Evolutionary conservation across 2,888 invertebrate genomes (phyloP).

Genomic region (Buathra laborator): DNA sequence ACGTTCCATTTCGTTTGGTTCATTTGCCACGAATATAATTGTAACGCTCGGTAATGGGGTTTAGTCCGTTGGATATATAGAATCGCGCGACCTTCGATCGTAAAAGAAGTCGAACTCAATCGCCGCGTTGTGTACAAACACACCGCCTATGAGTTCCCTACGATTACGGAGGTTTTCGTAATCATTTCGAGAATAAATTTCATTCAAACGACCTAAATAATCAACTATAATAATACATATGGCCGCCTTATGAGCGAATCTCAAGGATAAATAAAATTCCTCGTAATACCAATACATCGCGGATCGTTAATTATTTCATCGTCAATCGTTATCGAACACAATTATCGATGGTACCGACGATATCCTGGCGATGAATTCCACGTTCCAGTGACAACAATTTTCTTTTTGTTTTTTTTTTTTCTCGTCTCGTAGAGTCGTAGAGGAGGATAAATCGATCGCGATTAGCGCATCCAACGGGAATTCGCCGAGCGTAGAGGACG

Average conservation of each 20-base stretch:
- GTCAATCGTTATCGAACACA: not conserved
- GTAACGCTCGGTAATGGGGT: not conserved
- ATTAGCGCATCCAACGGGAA: conserved; percentile 33
- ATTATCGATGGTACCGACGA: conserved; percentile 24
- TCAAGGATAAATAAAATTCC: conserved; percentile 43
- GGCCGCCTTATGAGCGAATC: not conserved
- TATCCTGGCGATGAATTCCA: not conserved
- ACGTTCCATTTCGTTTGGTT: conserved; percentile 31
- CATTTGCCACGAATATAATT: conserved; percentile 12
- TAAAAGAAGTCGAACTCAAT: conserved; percentile 43
- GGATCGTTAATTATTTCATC: not conserved
- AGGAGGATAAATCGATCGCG: conserved; percentile 31
- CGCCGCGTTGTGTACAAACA: conserved; percentile 2
- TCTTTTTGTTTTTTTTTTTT: conserved; percentile 9
- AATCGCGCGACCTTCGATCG: conserved; percentile 53
- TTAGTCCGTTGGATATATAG: not conserved
- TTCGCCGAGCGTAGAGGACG: conserved; percentile 9
- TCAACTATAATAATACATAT: conserved; percentile 32
- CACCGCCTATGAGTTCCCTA: not conserved
- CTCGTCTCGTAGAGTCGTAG: conserved; percentile 37
- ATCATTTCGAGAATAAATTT: conserved; percentile 54
- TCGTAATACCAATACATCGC: not conserved
- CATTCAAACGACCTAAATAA: conserved; percentile 58
- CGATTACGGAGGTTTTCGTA: conserved; percentile 54
- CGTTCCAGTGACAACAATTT: not conserved